Evolutionary conservation across 1,140 invertebrate species (phyloP), one percentile per base, ranked within the genome.

Genomic region (Archivesica marissinica): DNA sequence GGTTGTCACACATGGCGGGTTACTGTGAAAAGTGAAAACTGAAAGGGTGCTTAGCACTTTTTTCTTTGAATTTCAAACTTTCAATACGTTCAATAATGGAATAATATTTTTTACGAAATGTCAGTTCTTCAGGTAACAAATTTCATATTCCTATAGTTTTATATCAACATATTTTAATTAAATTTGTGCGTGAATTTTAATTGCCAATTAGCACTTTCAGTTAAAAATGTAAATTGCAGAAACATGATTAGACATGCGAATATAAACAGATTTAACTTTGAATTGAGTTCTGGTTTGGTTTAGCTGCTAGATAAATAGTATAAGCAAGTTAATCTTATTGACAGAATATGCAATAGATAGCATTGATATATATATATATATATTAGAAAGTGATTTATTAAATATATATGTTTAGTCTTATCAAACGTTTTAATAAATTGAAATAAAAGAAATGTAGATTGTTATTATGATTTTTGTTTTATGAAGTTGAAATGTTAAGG

Each of bases 71-170:
- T 50, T 39, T 28, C 3, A 30, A 39, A 23, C 23, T 17, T 35
- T 52, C 13, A n/a, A n/a, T n/a, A n/a, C 50, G 25, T 23, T 54
- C 30, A 15, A 23, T 54, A 23, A 28, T 68, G 56, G 47, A 75
- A 86, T 80, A 70, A 44, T 33, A 70, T 56, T 39, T 30, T 28
- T 25, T 35, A 6, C n/a, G 64, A 56, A 47, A 89, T 89, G 88
- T 89, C 88, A 1, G 88, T 89, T 72, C 72, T 89, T 41, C 88
- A 89, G 87, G 88, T 89, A 81, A 86, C 47, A 30, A 64, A 39
- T 52, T 52, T 41, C 38, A 35, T 35, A 52, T 47, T 41, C 20
- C 28, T 44, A 20, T 4, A 44, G 25, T 61, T 41, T 25, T 1
- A 3, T 79, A 20, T 47, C 44, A 50, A 11, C 6, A n/a, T n/a